Conservation (phyloP, 2,797 vertebrate species). For the Cryptoblepharus egeriae region DNA sequence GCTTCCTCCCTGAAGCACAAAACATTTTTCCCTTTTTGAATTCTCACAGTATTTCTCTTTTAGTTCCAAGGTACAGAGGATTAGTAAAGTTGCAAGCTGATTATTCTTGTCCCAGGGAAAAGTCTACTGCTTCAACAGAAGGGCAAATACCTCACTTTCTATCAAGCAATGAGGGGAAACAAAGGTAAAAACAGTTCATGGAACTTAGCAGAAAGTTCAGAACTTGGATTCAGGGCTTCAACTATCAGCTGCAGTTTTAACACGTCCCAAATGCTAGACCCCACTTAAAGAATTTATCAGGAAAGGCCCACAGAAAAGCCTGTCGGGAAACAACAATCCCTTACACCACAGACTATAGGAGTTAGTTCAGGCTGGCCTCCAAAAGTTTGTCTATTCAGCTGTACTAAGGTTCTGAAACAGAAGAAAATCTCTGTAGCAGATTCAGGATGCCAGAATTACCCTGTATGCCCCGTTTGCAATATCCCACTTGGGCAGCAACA, state of each 20-base stretch:
- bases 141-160: constrained; percentile 50
- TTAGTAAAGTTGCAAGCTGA: constrained; percentile 40
- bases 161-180: constrained; percentile 2
- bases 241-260: constrained; percentile 58
- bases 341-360: fast-evolving
- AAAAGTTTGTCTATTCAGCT: not conserved
- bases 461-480: not conserved
- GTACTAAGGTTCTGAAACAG: not conserved
- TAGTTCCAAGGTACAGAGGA: constrained; percentile 27
- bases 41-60: constrained; percentile 25
- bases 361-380: not conserved
- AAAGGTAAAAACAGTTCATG: constrained; percentile 31
- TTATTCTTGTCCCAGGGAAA: constrained; percentile 32
- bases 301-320: constrained; percentile 10
- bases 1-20: constrained; percentile 55
- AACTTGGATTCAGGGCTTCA: constrained; percentile 39
- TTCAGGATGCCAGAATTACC: not conserved
- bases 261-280: constrained; percentile 45
- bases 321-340: not conserved
- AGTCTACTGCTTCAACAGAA: constrained; percentile 50
- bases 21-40: constrained; percentile 39
- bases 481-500: not conserved
- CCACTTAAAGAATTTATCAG: constrained; percentile 16
- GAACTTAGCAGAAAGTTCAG: constrained; percentile 42
- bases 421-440: not conserved